Evolutionary conservation across 2,797 vertebrate species (phyloP).

Genomic region (Apogon talboti): DNA sequence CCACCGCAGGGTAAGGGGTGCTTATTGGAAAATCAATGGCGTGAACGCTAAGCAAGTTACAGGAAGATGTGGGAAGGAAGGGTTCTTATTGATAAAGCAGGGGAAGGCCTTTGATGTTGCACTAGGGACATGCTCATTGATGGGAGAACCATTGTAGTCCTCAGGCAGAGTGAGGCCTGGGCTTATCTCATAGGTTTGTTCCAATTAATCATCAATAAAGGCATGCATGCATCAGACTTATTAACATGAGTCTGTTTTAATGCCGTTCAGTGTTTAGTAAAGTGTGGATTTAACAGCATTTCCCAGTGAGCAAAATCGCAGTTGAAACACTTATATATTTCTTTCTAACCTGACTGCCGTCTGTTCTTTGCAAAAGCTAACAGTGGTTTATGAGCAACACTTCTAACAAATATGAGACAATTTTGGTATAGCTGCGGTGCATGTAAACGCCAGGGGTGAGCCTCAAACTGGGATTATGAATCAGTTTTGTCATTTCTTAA

Average conservation of each 20-base stretch:
- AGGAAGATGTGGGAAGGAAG: constrained; percentile 97
- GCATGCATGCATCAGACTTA: constrained; percentile 57
- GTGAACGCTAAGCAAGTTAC: constrained; percentile 99
- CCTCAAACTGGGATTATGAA: background rate
- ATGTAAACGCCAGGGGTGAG: background rate
- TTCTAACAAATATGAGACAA: constrained; percentile 6
- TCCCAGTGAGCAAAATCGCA: constrained; percentile 30
- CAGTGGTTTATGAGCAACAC: background rate
- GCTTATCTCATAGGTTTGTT: constrained; percentile 83
- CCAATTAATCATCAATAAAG: constrained; percentile 89
- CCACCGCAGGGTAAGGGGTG: constrained; percentile 94
- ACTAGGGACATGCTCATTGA: constrained; percentile 96
- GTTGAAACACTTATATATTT: constrained; percentile 20
- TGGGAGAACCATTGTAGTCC: constrained; percentile 91
- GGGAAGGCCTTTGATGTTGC: constrained; percentile 94
- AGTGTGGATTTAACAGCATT: constrained; percentile 40
- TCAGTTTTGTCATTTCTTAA: background rate
- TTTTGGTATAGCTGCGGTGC: background rate
- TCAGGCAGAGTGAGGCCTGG: constrained; percentile 79
- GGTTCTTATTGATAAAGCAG: constrained; percentile 96
- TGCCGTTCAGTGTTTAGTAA: constrained; percentile 42
- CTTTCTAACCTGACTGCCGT: constrained; percentile 6
- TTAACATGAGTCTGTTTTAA: constrained; percentile 63
- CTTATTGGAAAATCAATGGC: constrained; percentile 99
- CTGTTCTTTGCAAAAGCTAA: constrained; percentile 3